These are phyloP conservation scores for Phyllostomus hastatus DNA, from an alignment of 2,113 vertebrate species.

Conservation along the genomic window DNA sequence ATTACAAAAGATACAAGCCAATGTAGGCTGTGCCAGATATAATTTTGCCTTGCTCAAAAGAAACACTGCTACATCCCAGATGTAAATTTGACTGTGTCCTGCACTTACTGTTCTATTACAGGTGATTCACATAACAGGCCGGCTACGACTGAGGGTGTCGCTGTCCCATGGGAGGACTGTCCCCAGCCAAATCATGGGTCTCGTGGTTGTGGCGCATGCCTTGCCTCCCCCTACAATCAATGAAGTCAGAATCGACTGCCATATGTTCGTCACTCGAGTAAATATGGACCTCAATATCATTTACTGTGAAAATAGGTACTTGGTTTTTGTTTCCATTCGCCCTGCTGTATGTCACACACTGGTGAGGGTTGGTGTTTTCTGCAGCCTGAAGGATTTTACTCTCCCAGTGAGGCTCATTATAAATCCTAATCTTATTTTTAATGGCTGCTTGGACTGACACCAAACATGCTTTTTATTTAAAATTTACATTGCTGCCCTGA, in stretches of 20 bases:
- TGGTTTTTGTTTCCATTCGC: conserved; percentile 66
- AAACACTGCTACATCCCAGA: conserved; percentile 52
- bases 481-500: conserved; percentile 50
- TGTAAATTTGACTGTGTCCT: conserved; percentile 70
- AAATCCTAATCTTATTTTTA: conserved; percentile 60
- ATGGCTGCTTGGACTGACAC: conserved; percentile 61
- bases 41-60: conserved; percentile 51
- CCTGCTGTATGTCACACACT: not conserved
- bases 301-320: conserved; percentile 99
- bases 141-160: conserved; percentile 94
- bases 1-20: not conserved
- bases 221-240: conserved; percentile 98
- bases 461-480: conserved; percentile 64
- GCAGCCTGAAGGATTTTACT: conserved; percentile 44
- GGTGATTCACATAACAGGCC: conserved; percentile 98
- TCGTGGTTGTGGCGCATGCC: conserved; percentile 97
- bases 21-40: not conserved
- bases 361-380: conserved; percentile 27
- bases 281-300: conserved; percentile 99
- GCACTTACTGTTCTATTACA: conserved; percentile 79
- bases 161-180: conserved; percentile 93
- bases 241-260: conserved; percentile 99
- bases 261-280: conserved; percentile 99
- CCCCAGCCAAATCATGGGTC: conserved; percentile 97
- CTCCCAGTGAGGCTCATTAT: conserved; percentile 51